A percentile compares a stretch with the other conserved stretches of the same genome.
Conservation (phyloP, 2,113 vertebrate species). For the Erythrocercus mccallii region DNA sequence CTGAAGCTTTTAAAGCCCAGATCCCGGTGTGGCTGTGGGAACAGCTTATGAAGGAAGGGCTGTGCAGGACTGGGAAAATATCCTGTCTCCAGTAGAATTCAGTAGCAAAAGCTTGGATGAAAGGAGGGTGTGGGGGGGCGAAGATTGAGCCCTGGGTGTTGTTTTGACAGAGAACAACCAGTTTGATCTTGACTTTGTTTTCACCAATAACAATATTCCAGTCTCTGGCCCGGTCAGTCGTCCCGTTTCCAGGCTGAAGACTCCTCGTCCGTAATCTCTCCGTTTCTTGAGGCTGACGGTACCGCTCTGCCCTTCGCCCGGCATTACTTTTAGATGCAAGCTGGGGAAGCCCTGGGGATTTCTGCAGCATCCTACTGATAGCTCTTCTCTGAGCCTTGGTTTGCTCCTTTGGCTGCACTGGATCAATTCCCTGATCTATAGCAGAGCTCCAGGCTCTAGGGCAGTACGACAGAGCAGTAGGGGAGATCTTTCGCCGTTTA, state of each 20-base stretch:
- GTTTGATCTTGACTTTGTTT: not conserved
- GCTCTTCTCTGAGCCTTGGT: not conserved
- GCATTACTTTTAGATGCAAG: not conserved
- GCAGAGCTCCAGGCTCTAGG: not conserved
- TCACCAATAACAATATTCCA: not conserved
- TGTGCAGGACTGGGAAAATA: not conserved
- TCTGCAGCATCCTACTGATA: not conserved
- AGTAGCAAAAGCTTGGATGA: not conserved
- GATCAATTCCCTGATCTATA: not conserved
- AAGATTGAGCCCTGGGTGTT: not conserved
- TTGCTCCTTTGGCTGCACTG: not conserved
- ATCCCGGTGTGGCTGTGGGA: accelerated
- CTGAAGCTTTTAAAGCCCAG: not conserved
- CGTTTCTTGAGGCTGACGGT: not conserved
- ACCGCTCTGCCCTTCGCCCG: not conserved
- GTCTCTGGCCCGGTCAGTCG: not conserved
- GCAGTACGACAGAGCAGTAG: not conserved
- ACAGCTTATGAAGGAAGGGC: not conserved
- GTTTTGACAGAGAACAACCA: not conserved
- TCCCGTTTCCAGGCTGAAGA: not conserved
- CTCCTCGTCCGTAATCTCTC: not conserved
- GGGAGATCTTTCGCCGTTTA: not conserved
- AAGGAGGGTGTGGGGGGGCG: not conserved
- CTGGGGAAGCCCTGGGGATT: not conserved
- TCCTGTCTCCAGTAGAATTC: not conserved